Evolutionary conservation across 2,113 vertebrate genomes (phyloP).

Genomic region (Pygathrix nemaeus): DNA sequence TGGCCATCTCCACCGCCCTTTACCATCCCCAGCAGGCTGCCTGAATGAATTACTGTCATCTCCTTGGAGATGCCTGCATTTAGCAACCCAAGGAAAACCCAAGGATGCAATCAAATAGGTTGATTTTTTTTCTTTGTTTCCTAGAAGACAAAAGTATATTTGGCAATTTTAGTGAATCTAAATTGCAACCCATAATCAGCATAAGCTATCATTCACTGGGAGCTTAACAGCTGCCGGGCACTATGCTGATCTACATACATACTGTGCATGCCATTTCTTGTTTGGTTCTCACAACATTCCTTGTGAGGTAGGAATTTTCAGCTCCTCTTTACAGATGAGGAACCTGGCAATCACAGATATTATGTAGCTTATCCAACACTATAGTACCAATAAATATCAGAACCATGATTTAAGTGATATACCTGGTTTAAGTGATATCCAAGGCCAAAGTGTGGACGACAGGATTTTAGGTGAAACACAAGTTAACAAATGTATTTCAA

Average conservation of each 20-base stretch:
- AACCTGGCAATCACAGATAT: neutral
- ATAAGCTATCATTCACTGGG: neutral
- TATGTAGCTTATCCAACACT: neutral
- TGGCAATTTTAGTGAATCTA: neutral
- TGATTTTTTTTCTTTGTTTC: constrained; percentile 19
- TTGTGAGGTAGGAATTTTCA: neutral
- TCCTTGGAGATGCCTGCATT: neutral
- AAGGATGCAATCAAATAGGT: neutral
- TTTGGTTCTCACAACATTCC: neutral
- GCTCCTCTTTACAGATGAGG: neutral
- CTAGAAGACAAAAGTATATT: neutral
- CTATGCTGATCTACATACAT: neutral
- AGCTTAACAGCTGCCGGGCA: neutral
- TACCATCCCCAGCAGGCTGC: neutral
- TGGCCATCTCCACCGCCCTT: neutral
- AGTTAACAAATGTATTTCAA: neutral
- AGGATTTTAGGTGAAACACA: neutral
- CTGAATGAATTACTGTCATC: neutral
- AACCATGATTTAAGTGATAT: neutral
- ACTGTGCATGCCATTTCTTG: neutral
- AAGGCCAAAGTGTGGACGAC: neutral
- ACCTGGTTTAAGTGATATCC: neutral
- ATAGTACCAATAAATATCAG: neutral
- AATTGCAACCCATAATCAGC: neutral
- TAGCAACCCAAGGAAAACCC: neutral